phyloP scores from a whole-genome alignment of 1,140 invertebrate genomes.

The Drosophila simulans region DNA sequence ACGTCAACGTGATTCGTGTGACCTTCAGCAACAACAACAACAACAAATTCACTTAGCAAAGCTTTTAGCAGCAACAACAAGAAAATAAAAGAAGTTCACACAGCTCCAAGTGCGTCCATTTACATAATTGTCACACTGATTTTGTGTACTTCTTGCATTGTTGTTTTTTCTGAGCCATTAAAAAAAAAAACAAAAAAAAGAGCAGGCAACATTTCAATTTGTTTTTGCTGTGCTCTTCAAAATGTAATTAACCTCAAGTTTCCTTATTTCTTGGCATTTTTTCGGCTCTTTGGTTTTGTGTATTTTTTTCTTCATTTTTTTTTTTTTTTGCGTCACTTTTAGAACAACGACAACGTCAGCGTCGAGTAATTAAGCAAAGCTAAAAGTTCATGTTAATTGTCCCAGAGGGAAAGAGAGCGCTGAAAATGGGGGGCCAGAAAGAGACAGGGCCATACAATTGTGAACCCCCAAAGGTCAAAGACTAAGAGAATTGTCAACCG shows the following conservation, averaged over 20 bases:
- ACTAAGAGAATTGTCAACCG: conserved; percentile 81
- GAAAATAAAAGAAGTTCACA: conserved; percentile 39
- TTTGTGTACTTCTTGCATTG: conserved; percentile 37
- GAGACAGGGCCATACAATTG: conserved; percentile 41
- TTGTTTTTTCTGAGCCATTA: conserved; percentile 55
- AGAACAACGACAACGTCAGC: conserved; percentile 64
- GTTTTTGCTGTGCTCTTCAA: conserved; percentile 67
- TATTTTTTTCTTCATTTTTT: conserved; percentile 15
- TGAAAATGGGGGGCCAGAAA: neutral
- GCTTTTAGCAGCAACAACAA: conserved; percentile 29
- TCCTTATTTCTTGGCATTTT: conserved; percentile 28
- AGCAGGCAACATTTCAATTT: conserved; percentile 68
- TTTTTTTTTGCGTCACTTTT: conserved; percentile 73
- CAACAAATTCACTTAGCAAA: conserved; percentile 69
- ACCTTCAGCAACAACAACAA: conserved; percentile 58
- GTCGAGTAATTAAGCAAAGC: conserved; percentile 81
- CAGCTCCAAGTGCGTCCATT: conserved; percentile 72
- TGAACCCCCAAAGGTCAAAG: conserved; percentile 70
- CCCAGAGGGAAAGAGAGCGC: conserved; percentile 37
- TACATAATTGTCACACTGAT: conserved; percentile 81
- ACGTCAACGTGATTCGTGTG: conserved; percentile 36
- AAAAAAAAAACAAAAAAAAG: conserved; percentile 19
- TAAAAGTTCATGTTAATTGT: conserved; percentile 83
- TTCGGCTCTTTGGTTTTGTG: conserved; percentile 31
- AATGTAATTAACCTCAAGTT: conserved; percentile 77